Percentiles rank a stretch among this genome's conserved stretches.
phyloP scores from a whole-genome alignment of 2,888 invertebrate species.

The Papilio demoleus region DNA sequence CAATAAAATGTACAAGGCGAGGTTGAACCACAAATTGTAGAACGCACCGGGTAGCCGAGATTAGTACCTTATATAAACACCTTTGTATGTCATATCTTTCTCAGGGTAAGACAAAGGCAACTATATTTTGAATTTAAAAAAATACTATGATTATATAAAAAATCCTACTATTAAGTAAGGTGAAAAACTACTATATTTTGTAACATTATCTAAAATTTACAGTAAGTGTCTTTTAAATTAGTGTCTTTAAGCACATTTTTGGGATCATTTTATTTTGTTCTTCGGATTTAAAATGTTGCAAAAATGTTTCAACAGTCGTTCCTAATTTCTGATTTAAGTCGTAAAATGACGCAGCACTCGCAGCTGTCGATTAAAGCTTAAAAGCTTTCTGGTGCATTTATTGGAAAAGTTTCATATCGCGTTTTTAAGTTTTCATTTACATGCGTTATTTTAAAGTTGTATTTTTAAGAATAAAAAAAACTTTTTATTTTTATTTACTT shows the following conservation, averaged over 20 bases:
- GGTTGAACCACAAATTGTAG: constrained; percentile 17
- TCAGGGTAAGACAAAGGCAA: too few relatives aligned
- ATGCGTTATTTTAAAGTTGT: background rate
- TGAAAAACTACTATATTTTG: too few relatives aligned
- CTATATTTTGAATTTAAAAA: too few relatives aligned
- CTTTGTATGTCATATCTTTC: too few relatives aligned
- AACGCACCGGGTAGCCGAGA: constrained; percentile 16
- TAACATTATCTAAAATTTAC: too few relatives aligned
- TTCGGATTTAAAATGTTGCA: constrained; percentile 44
- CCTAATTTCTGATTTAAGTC: constrained; percentile 64
- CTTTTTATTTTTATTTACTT: background rate
- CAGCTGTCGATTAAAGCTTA: constrained; percentile 69
- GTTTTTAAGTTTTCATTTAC: background rate
- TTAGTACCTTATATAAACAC: constrained; percentile 24
- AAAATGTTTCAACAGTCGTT: constrained; percentile 58
- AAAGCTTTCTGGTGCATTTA: constrained; percentile 77
- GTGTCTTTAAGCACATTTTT: too few relatives aligned
- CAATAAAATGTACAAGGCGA: constrained; percentile 66
- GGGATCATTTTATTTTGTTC: too few relatives aligned
- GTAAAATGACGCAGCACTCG: constrained; percentile 48
- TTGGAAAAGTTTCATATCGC: constrained; percentile 48
- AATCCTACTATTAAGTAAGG: too few relatives aligned
- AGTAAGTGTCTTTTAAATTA: too few relatives aligned
- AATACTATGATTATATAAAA: too few relatives aligned
- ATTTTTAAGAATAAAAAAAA: background rate